These are phyloP conservation scores for Nestor notabilis DNA, from an alignment of 2,113 vertebrate species.

Conservation along the genomic window DNA sequence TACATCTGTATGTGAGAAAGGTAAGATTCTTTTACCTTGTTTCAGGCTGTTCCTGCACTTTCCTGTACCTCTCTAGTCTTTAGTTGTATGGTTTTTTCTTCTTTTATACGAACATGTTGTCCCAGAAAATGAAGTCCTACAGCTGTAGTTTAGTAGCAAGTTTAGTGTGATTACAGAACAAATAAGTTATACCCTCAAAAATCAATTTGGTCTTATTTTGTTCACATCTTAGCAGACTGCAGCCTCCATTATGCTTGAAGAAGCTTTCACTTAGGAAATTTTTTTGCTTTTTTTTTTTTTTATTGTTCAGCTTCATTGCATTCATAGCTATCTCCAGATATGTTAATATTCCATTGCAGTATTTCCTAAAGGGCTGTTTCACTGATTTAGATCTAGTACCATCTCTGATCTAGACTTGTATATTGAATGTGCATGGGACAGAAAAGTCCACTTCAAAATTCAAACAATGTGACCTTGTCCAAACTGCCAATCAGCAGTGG, in stretches of 20 bases:
- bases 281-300: neutral
- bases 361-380: neutral
- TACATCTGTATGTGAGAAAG: neutral
- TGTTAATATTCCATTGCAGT: neutral
- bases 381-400: neutral
- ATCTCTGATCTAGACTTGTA: neutral
- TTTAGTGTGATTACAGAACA: neutral
- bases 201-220: neutral
- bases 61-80: neutral
- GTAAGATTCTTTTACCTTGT: neutral
- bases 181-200: neutral
- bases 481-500: neutral
- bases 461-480: neutral
- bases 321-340: neutral
- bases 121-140: neutral
- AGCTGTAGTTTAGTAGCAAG: neutral
- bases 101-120: neutral
- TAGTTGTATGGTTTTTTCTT: neutral
- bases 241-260: neutral
- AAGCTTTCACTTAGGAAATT: neutral
- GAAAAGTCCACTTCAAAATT: neutral
- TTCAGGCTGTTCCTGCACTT: neutral
- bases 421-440: neutral
- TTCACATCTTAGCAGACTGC: neutral
- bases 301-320: neutral